A percentile compares a stretch with the other conserved stretches of the same genome.
phyloP scores from a whole-genome alignment of 2,113 vertebrate genomes.

The Ranitomeya variabilis region DNA sequence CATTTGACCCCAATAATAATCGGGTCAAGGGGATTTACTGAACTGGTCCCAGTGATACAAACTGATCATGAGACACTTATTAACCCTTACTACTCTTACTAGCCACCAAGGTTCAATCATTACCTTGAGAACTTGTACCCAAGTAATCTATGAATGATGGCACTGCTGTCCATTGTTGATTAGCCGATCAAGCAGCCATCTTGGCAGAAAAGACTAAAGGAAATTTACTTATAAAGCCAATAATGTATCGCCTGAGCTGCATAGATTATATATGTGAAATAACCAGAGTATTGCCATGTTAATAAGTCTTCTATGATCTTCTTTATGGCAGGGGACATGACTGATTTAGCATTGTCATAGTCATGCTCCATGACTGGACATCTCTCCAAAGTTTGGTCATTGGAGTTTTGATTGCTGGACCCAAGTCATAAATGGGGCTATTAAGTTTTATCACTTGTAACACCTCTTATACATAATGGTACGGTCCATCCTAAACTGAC shows the following conservation, averaged over 20 bases:
- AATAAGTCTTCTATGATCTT: background rate
- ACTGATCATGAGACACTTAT: background rate
- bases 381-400: background rate
- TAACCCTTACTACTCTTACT: background rate
- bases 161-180: background rate
- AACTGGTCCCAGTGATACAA: constrained; percentile 34
- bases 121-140: background rate
- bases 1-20: constrained; percentile 91
- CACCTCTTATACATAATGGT: background rate
- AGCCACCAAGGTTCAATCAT: background rate
- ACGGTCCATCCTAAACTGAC: background rate
- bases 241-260: background rate
- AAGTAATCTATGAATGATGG: background rate
- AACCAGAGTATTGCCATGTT: background rate
- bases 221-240: background rate
- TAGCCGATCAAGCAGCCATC: background rate
- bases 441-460: background rate
- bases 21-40: constrained; percentile 88
- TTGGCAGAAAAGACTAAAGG: background rate
- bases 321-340: background rate
- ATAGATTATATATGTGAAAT: background rate
- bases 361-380: background rate
- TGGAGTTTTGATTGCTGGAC: background rate
- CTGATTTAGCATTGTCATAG: background rate
- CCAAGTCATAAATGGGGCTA: background rate